A percentile compares a stretch with the other conserved stretches of the same genome.
These are phyloP conservation scores for Semicossyphus pulcher DNA, from an alignment of 2,113 vertebrate genomes.

Conservation along the genomic window DNA sequence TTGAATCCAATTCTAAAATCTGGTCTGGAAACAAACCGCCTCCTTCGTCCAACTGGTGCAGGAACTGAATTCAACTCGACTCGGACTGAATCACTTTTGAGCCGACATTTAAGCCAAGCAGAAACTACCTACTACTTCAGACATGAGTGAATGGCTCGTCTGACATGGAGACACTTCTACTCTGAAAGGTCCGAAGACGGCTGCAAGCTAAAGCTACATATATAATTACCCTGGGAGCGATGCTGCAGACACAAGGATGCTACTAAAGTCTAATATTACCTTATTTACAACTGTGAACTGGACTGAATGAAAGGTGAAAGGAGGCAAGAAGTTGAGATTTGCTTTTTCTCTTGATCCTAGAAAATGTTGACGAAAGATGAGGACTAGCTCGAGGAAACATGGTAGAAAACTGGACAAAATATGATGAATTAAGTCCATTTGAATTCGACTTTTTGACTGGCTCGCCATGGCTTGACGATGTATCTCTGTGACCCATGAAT, in stretches of 20 bases:
- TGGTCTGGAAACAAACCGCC: conserved; percentile 8
- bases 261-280: neutral
- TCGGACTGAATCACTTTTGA: no score
- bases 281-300: neutral
- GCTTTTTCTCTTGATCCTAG: neutral
- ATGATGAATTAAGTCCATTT: neutral
- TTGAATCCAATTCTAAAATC: conserved; percentile 4
- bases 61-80: neutral
- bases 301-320: conserved; percentile 13
- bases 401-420: conserved; percentile 5
- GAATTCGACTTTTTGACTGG: neutral
- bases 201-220: neutral
- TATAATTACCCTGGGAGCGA: neutral
- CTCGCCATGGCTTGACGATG: neutral
- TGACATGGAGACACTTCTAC: conserved; percentile 4
- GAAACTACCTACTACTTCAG: neutral
- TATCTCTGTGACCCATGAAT: neutral
- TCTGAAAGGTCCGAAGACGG: conserved; percentile 12
- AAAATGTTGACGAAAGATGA: conserved; percentile 8
- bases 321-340: neutral
- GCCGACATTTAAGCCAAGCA: neutral
- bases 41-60: conserved; percentile 6
- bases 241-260: neutral
- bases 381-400: neutral
- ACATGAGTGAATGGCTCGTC: neutral